Percentiles rank a stretch among this genome's conserved stretches.
Evolutionary conservation across 2,797 vertebrate species (phyloP).

Genomic region (Octomys mimax): DNA sequence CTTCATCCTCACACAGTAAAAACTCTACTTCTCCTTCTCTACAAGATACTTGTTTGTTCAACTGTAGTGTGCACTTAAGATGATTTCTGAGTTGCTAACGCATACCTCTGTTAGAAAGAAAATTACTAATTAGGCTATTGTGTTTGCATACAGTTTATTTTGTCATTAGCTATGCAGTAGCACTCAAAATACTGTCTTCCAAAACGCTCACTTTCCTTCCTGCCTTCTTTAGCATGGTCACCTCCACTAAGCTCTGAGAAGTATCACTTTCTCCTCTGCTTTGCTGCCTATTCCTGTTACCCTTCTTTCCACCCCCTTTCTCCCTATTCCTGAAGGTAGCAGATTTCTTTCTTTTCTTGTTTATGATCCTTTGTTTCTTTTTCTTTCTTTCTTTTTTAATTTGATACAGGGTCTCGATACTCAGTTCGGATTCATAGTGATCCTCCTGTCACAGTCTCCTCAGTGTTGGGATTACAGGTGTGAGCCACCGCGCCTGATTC

Average conservation of each 20-base stretch:
- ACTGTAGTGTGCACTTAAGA: neutral
- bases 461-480: too few species aligned
- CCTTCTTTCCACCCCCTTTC: neutral
- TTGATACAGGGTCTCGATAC: too few species aligned
- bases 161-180: neutral
- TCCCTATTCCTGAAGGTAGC: neutral
- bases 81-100: neutral
- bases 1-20: neutral
- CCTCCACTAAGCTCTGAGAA: neutral
- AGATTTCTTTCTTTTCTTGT: neutral
- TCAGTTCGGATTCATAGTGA: too few species aligned
- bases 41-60: neutral
- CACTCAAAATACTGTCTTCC: neutral
- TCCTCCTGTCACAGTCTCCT: too few species aligned
- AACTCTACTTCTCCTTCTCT: neutral
- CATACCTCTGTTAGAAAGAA: neutral
- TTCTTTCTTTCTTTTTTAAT: neutral
- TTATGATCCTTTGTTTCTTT: neutral
- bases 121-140: neutral
- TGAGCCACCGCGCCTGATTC: too few species aligned
- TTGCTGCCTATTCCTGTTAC: neutral
- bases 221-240: neutral
- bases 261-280: neutral
- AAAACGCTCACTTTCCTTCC: neutral
- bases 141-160: neutral